These are phyloP conservation scores for Oceanodroma leucorhoa DNA, from an alignment of 2,797 vertebrate genomes.

Conservation along the genomic window DNA sequence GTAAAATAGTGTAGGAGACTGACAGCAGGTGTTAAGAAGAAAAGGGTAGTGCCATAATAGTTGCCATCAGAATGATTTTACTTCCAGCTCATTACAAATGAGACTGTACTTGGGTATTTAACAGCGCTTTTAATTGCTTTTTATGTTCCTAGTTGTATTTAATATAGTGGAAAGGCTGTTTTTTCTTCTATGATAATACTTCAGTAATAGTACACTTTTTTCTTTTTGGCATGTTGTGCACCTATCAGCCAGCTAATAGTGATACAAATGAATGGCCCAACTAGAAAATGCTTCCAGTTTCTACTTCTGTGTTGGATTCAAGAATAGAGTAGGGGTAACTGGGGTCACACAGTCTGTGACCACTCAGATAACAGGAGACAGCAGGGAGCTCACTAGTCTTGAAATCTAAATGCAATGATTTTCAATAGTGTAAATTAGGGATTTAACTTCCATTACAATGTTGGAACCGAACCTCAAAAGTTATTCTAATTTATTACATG, in stretches of 20 bases:
- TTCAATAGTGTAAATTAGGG: background rate
- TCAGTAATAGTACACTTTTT: background rate
- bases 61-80: background rate
- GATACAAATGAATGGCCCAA: background rate
- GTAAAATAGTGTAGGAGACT: background rate
- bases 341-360: background rate
- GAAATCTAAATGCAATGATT: background rate
- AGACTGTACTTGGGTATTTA: background rate
- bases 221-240: background rate
- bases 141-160: background rate
- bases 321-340: background rate
- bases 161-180: background rate
- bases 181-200: background rate
- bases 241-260: background rate
- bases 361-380: background rate
- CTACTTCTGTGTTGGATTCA: background rate
- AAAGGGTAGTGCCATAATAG: background rate
- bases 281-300: background rate
- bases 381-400: background rate
- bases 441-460: background rate
- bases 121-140: background rate
- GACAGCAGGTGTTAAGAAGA: background rate
- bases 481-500: background rate
- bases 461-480: background rate
- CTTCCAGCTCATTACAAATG: background rate